Evolutionary conservation across 2,113 vertebrate genomes (phyloP), one percentile per base, ranked within the genome.

Genomic region (Mandrillus leucophaeus): DNA sequence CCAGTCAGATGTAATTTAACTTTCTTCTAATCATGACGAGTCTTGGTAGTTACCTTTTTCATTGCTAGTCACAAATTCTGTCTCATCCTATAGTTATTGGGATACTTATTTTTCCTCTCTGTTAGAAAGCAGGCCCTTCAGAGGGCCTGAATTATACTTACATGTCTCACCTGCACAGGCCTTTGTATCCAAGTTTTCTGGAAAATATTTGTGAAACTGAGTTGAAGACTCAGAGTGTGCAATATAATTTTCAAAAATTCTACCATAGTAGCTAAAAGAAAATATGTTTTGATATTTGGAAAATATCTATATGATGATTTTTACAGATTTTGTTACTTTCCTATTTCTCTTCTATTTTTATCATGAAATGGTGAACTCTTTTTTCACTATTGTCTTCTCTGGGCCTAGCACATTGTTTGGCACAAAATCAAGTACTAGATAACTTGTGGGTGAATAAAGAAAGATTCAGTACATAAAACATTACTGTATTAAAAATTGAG

Each of bases 401-500:
- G 79, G 57, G 57, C 1, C 4, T 76, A 90, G 48, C 25, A 48
- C 16, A 76, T 52, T 94, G 48, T 80, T 95, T 89, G 45, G 64
- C 38, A 83, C 17, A 95, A 96, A 97, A 75, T 84, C 85, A 82
- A 93, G 38, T 91, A 55, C 38, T 81, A 93, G 45, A 86, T 89
- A 86, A 93, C 3, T 75, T 73, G 43, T 59, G 59, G 48, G 35
- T 20, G n/a, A 85, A 72, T 52, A 85, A 64, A 59, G 16, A 72
- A 97, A 32, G 20, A 85, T 76, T 95, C 23, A 81, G 45, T 43
- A 78, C 3, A 61, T 82, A 90, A 87, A 89, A 86, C 83, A 93
- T 48, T 90, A 75, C 23, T 14, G 6, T 35, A 61, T 64, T 96
- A 94, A 91, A 97, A 96, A 92, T 91, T 72, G 48, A 97, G 75